phyloP scores from a whole-genome alignment of 2,797 vertebrate genomes.

The Anguilla pacifica region DNA sequence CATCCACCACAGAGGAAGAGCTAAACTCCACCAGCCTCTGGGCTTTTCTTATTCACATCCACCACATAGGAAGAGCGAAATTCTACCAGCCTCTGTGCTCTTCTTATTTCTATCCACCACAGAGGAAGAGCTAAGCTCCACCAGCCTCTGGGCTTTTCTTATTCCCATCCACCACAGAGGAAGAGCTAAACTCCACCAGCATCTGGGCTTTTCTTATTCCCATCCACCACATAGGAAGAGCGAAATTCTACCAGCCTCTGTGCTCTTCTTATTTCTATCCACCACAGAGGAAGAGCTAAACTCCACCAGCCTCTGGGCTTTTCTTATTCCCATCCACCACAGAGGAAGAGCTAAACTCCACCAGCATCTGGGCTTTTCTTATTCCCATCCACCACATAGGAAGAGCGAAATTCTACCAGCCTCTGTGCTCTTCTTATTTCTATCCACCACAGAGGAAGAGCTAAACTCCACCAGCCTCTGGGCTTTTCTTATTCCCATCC shows the following conservation, averaged over 20 bases:
- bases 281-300: no score
- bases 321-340: no score
- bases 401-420: neutral
- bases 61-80: neutral
- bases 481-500: neutral
- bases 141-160: neutral
- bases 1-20: slow-evolving; percentile 8
- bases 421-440: neutral
- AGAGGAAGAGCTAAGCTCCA: neutral
- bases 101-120: neutral
- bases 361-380: no score
- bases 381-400: neutral
- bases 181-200: neutral
- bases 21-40: neutral
- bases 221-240: no score
- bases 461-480: neutral
- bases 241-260: no score
- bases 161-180: neutral
- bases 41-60: neutral
- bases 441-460: slow-evolving; percentile 1
- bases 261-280: no score
- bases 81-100: neutral
- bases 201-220: no score
- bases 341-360: no score
- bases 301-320: no score